Base-by-base conservation (phyloP, 2,888 invertebrate species). In the Diarsia mendica region DNA sequence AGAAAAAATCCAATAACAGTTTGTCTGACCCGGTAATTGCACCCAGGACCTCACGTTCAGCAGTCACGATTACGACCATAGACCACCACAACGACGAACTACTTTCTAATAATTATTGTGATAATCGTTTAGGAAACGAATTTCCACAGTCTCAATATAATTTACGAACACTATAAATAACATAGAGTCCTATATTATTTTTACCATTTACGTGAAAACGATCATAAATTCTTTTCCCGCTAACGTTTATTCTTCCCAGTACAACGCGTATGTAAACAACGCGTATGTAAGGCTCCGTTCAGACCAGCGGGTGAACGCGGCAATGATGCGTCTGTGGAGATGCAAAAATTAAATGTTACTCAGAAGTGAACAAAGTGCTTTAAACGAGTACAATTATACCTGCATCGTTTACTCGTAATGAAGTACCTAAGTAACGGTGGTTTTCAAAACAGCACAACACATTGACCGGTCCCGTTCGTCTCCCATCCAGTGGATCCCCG, bases 171-270 rank as follows among this genome's bases (percentile, higher is more conserved):
- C 67, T 51, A 70, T 77, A 77, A 79, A 82, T 69, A 58, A 53
- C 46, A 18, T 11, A 10, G 1, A 39, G 49, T 64, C 67, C 67
- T 76, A 72, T 77, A 69, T 75, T 82, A 68, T 78, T 79, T 82
- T 78, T 77, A 77, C 73, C 70, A 68, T 73, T 83, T 72, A 72
- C 71, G 63, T 55, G 72, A 61, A 81, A 87, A 83, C 20, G 72
- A 58, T 75, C 76, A 65, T 83, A 87, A 85, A 83, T 86, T 85
- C 75, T 72, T 79, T 64, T 67, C 64, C 28, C 46, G 67, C 55
- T 48, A 70, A 65, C 68, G 72, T 83, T 86, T 78, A 86, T 77
- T 72, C 48, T 81, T 69, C 72, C 76, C 67, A 60, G 79, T 75
- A 78, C 55, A 78, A 78, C 79, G 72, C 44, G 69, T 71, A 60